Base-by-base conservation (phyloP, 2,888 invertebrate species). In the Minunthozetes semirufus region DNA sequence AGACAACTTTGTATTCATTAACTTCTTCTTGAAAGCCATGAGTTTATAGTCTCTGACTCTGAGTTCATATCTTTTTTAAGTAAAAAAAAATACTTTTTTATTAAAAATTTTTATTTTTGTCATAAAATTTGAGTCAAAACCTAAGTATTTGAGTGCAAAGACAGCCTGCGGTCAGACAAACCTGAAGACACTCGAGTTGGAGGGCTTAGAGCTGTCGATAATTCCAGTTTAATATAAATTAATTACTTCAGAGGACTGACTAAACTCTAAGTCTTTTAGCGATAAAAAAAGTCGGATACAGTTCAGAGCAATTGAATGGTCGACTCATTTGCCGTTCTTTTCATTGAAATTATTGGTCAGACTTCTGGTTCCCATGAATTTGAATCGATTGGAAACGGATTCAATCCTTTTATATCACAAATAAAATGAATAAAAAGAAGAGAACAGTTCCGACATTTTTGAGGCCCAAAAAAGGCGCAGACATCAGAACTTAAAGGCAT, bases 291-390 rank as follows among this genome's bases (percentile, higher is more conserved):
- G 22, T n/a, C 33, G 29, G n/a, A n/a, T 19, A 66, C 9, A 15
- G 33, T 19, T 66, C 19, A 25, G n/a, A 38, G 38, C 38, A 4
- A 29, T 33, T 29, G 4, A 33, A 8, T 33, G 11, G 1, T 66
- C 38, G 38, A 38, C 63, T 66, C 33, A 66, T 66, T 66, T 66
- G 33, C 27, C 38, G 25, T 27, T 15, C 15, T 9, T 8, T 66
- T 33, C 27, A n/a, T 66, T 38, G n/a, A 27, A 22, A 25, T 13
- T 27, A 59, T 59, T 59, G 19, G 15, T 59, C 27, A 19, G 27
- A 15, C 27, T 27, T 27, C 19, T 59, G 59, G 63, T 66, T 66
- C 63, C 38, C 63, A 66, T 66, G 63, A 29, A 66, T 66, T 66
- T 27, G 8, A 33, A 66, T 27, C n/a, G 15, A 27, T 27, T 53